A percentile compares a stretch with the other conserved stretches of the same genome.
Conservation (phyloP, 2,113 vertebrate genomes). For the Tychaedon coryphoeus region DNA sequence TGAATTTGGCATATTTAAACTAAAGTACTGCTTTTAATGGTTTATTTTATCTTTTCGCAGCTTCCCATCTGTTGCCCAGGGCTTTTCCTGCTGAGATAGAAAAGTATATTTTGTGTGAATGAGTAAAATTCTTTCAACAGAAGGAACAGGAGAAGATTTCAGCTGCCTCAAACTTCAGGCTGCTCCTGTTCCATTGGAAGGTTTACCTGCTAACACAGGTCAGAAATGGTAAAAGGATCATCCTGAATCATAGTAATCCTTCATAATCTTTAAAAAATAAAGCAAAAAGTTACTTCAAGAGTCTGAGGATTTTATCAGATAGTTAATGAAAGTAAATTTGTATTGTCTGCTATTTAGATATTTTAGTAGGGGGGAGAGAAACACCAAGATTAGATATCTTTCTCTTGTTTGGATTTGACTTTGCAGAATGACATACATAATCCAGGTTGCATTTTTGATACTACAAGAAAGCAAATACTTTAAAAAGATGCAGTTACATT, state of each 20-base stretch:
- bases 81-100: neutral
- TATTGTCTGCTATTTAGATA: neutral
- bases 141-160: neutral
- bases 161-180: neutral
- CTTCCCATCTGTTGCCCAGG: neutral
- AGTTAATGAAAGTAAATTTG: neutral
- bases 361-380: neutral
- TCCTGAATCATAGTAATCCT: neutral
- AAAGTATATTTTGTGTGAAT: neutral
- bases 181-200: neutral
- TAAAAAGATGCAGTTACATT: neutral
- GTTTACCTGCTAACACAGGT: neutral
- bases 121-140: neutral
- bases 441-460: neutral
- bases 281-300: neutral
- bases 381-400: neutral
- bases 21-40: neutral
- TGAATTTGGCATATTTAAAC: neutral
- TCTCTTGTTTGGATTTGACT: neutral
- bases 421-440: neutral
- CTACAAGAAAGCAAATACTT: neutral
- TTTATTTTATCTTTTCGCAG: neutral
- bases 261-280: neutral
- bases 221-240: neutral
- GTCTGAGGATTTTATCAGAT: neutral